phyloP scores from a whole-genome alignment of 2,113 vertebrate genomes.

The Cygnus atratus region DNA sequence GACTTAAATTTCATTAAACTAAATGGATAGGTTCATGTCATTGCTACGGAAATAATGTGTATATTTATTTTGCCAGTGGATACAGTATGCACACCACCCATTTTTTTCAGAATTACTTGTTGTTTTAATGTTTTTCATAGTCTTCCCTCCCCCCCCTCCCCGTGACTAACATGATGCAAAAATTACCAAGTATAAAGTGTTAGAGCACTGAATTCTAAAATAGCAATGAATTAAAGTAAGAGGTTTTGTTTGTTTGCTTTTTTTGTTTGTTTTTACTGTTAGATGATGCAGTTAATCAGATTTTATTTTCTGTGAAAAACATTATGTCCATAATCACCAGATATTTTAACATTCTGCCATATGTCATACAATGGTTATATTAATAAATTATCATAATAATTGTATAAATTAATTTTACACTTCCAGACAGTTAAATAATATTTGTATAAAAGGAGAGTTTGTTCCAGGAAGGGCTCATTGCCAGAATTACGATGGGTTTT shows the following conservation, averaged over 20 bases:
- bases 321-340: background rate
- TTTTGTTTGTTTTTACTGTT: background rate
- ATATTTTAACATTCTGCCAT: background rate
- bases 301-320: background rate
- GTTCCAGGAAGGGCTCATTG: background rate
- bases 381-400: slow-evolving; percentile 25
- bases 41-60: background rate
- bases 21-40: background rate
- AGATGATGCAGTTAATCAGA: background rate
- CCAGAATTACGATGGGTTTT: background rate
- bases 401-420: background rate
- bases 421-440: slow-evolving; percentile 3
- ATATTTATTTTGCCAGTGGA: background rate
- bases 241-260: background rate
- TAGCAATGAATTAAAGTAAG: background rate
- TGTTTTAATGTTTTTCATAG: background rate
- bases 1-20: background rate
- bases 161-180: background rate
- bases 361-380: background rate
- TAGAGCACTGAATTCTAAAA: background rate
- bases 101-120: background rate
- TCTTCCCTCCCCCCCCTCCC: background rate
- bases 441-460: background rate
- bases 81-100: rapidly evolving
- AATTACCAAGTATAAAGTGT: background rate